phyloP scores from a whole-genome alignment of 2,113 vertebrate species.

The Dendropsophus ebraccatus region DNA sequence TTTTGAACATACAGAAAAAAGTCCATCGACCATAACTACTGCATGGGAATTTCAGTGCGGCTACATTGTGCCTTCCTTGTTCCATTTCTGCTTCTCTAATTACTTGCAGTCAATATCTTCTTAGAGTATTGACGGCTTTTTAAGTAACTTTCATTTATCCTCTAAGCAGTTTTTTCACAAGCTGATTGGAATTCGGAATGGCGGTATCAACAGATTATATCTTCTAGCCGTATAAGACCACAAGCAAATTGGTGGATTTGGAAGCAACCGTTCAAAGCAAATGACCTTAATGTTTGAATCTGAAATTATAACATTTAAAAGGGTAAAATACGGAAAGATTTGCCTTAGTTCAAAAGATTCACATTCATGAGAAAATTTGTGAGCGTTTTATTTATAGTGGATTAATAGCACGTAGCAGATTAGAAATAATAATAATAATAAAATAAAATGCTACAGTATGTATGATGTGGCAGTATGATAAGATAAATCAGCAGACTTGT shows the following conservation, averaged over 20 bases:
- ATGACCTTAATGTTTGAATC: neutral
- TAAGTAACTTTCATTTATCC: slow-evolving; percentile 48
- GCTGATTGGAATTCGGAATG: slow-evolving; percentile 19
- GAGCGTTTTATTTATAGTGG: neutral
- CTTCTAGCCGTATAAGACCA: slow-evolving; percentile 11
- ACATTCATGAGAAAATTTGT: neutral
- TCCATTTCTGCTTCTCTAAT: slow-evolving; percentile 35
- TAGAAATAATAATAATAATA: neutral
- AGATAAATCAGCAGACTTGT: neutral
- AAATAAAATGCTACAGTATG: neutral
- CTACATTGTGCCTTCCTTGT: neutral
- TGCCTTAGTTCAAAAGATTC: neutral
- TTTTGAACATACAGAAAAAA: neutral
- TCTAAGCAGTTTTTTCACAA: slow-evolving; percentile 34
- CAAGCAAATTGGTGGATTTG: slow-evolving; percentile 34
- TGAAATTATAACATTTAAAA: neutral
- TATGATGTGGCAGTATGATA: neutral
- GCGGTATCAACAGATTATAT: slow-evolving; percentile 11
- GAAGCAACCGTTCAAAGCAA: neutral
- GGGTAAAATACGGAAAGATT: neutral
- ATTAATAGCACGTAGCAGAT: neutral
- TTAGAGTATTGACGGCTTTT: slow-evolving; percentile 25
- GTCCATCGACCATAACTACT: neutral
- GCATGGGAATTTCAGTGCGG: neutral
- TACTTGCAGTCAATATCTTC: slow-evolving; percentile 44